These are phyloP conservation scores for Microctonus aethiopoides DNA, from an alignment of 2,888 invertebrate species.

Conservation along the genomic window DNA sequence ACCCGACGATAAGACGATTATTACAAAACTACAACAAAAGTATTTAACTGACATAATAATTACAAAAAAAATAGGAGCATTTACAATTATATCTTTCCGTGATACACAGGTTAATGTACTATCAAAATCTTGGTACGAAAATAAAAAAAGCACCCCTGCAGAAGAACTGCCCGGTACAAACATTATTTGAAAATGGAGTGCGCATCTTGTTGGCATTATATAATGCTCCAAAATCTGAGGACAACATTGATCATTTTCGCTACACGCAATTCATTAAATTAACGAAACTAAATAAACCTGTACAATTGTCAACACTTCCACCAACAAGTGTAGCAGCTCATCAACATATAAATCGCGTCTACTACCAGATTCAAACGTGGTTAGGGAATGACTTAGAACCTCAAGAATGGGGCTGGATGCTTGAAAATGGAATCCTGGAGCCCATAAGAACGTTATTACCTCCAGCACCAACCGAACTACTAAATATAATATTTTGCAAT, in stretches of 20 bases:
- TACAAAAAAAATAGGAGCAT: slow-evolving; percentile 49
- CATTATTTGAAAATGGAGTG: not conserved
- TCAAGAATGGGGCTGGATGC: not conserved
- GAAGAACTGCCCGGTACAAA: slow-evolving; percentile 52
- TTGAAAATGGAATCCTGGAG: not conserved
- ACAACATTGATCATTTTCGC: not conserved
- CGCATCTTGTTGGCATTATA: not conserved
- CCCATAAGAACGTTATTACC: not conserved
- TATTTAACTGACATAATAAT: slow-evolving; percentile 47
- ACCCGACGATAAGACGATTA: slow-evolving; percentile 55
- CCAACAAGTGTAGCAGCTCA: not conserved
- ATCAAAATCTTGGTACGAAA: slow-evolving; percentile 58
- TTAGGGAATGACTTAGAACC: slow-evolving; percentile 7
- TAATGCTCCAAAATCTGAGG: slow-evolving; percentile 1
- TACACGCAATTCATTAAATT: not conserved
- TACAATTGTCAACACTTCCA: slow-evolving; percentile 1
- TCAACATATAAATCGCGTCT: not conserved
- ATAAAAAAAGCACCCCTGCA: slow-evolving; percentile 50
- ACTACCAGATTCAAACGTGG: slow-evolving; percentile 8
- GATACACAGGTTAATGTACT: slow-evolving; percentile 55
- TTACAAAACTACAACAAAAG: slow-evolving; percentile 54
- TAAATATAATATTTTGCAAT: not conserved
- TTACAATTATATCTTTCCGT: slow-evolving; percentile 58
- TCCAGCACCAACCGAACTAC: not conserved
- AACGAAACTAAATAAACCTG: slow-evolving; percentile 1